Evolutionary conservation across 2,797 vertebrate genomes (phyloP), one percentile per base, ranked within the genome.

Genomic region (Lagodon rhomboides): DNA sequence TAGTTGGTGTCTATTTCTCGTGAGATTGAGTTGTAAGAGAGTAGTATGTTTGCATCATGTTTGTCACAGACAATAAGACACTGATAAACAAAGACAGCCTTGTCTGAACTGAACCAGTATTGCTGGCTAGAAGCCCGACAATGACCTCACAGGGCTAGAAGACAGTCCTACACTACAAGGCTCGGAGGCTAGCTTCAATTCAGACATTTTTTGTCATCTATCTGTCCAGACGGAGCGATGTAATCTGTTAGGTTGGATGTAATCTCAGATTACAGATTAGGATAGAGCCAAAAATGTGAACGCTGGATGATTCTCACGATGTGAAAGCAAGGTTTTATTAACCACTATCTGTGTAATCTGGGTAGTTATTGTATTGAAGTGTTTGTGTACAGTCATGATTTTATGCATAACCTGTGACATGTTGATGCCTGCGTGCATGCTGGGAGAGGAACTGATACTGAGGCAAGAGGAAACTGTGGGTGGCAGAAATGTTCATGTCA

Each of bases 221-320:
- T 72, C 27, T 68, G n/a, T 63, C 75, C 83, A 83, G 79, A 78
- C 3, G 13, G 73, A 59, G 56, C 44, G 2, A 64, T 80, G 18
- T 71, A 71, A 85, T 87, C 62, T 82, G 64, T 83, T 51, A 50
- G 55, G 65, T 85, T 83, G 60, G 49, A 73, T 85, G 66, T 90
- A 88, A 90, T 93, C 78, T 89, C 70, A 83, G 87, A 89, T 91
- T 92, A 78, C 79, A 68, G 76, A 75, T 73, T 73, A 82, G 64
- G 58, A 55, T 44, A 12, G n/a, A 78, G 47, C 47, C 60, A 47
- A 56, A 83, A 78, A 68, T 74, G 65, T 61, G 3, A 86, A 70
- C 10, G 4, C 62, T 41, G 54, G 49, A 53, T 67, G 59, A 55
- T 59, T 76, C 50, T 73, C 22, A 49, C 16, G 0, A 41, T 64